Evolutionary conservation across 1,140 invertebrate species (phyloP), one percentile per base, ranked within the genome.

Genomic region (Coenobita brevimanus): DNA sequence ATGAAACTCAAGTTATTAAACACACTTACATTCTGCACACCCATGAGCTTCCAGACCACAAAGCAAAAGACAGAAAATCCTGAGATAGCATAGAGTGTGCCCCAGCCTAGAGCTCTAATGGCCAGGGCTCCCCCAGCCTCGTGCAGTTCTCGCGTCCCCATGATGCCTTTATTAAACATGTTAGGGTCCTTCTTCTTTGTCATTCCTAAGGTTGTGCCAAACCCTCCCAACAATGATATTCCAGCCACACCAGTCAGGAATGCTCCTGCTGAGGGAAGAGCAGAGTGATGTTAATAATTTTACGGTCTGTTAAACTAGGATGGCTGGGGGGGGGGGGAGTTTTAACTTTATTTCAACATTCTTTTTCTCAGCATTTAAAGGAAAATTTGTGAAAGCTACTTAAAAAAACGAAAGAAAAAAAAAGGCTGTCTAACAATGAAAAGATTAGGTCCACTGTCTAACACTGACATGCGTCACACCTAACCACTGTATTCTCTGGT

Each of bases 41-140:
- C 97, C 46, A 97, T 95, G 8, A 97, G 91, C 93, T 98, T 98
- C 96, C 97, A 98, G 82, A 98, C 95, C 15, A 94, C 94, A 93
- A 96, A 97, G 92, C 96, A 97, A 81, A 98, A 93, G 69, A 96
- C 91, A 17, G 96, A 94, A 90, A 97, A 97, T 15, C 97, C 97
- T 54, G 95, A 93, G 21, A 97, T 93, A 0, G 97, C 96, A 93
- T 97, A 98, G 1, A 98, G 91, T 3, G 97, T 96, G 2, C 97
- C 97, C 95, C 96, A 96, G 30, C 95, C 96, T 1, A 99, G 93
- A 1, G 98, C 98, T 92, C 96, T 93, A 46, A 97, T 85, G 1
- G 97, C 97, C 84, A 98, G 93, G 4, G 95, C 93, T 4, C 95
- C 94, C 24, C 97, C 97, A 88, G 95, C 95, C 92, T 97, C 97